These are phyloP conservation scores for Strix aluco DNA, from an alignment of 2,113 vertebrate genomes.

Conservation along the genomic window DNA sequence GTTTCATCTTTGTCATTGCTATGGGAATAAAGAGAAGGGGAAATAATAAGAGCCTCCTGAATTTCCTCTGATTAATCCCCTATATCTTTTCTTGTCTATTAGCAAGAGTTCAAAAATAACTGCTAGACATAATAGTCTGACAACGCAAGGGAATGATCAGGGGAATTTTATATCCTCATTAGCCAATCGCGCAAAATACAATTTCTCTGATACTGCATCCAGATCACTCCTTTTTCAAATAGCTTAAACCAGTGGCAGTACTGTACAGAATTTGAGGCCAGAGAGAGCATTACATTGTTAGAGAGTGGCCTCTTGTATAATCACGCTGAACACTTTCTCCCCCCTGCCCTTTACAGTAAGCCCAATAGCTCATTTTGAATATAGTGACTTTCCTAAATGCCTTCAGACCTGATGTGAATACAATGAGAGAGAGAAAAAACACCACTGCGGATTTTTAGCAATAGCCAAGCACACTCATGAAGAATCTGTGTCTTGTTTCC, in stretches of 20 bases:
- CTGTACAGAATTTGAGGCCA: neutral
- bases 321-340: neutral
- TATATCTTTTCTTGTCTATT: conserved; percentile 44
- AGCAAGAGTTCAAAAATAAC: conserved; percentile 53
- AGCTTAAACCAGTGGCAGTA: neutral
- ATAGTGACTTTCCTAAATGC: neutral
- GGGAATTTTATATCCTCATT: conserved; percentile 47
- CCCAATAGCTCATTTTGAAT: neutral
- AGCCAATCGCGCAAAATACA: neutral
- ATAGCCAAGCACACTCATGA: neutral
- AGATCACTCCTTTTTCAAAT: neutral
- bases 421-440: neutral
- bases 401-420: neutral
- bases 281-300: neutral
- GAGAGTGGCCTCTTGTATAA: neutral
- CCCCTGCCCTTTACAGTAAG: neutral
- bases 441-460: neutral
- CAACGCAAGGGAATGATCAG: neutral
- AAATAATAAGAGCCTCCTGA: conserved; percentile 28
- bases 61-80: conserved; percentile 50
- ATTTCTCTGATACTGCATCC: neutral
- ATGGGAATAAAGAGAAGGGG: conserved; percentile 34
- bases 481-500: neutral
- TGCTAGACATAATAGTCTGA: conserved; percentile 54
- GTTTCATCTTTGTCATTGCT: conserved; percentile 40